Conservation (phyloP, 1,140 invertebrate species). For the Maconellicoccus hirsutus region DNA sequence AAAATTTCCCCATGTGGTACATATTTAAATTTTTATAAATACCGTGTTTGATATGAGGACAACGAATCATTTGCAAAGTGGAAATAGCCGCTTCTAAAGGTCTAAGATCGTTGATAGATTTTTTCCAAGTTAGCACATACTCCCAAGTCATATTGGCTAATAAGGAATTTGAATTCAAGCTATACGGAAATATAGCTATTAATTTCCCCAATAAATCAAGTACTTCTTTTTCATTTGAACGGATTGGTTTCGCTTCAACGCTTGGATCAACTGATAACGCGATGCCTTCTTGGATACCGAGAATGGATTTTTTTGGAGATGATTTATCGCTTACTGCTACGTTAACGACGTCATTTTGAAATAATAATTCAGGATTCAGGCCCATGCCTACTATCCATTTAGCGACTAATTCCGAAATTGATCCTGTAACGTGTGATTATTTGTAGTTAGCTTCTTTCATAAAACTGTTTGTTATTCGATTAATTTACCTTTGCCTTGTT, state of each 20-base stretch:
- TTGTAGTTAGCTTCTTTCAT: neutral
- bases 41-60: constrained; percentile 52
- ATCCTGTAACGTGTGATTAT: neutral
- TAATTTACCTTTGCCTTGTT: constrained; percentile 16
- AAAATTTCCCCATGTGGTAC: no score
- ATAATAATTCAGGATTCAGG: constrained; percentile 45
- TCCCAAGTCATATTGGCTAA: constrained; percentile 83
- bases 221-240: constrained; percentile 26
- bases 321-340: neutral
- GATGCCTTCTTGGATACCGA: constrained; percentile 28
- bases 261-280: constrained; percentile 28
- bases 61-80: constrained; percentile 48
- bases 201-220: constrained; percentile 41
- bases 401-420: constrained; percentile 57
- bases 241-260: constrained; percentile 29
- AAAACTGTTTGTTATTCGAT: neutral
- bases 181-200: constrained; percentile 69
- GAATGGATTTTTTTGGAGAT: neutral
- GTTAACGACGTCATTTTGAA: constrained; percentile 33
- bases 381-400: constrained; percentile 63
- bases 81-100: constrained; percentile 49
- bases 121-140: constrained; percentile 73
- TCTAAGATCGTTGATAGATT: constrained; percentile 53
- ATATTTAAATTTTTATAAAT: neutral
- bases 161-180: constrained; percentile 62